Base-by-base conservation (phyloP, 2,797 vertebrate genomes). In the Sphenopsis melanotis region DNA sequence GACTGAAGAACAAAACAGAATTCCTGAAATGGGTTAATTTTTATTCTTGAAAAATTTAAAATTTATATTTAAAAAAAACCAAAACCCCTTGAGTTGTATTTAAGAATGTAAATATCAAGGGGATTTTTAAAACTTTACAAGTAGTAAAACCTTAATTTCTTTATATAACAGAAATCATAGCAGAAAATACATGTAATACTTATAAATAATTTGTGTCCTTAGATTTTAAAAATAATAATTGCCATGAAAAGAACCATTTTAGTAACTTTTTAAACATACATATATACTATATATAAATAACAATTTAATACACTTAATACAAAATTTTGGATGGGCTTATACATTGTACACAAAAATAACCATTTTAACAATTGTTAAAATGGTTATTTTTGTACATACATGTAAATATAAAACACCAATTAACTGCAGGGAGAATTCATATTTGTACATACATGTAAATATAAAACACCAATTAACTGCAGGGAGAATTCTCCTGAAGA, bases 1-100 rank as follows among this genome's bases (percentile, higher is more conserved):
- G 41, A 86, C n/a, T 59, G 71, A 93, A 57, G 4, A 76, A 69
- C 24, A 81, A 86, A 94, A 59, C 24, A 65, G 83, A 92, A 94
- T 72, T 94, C 94, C 71, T 91, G 77, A 93, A 78, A 64, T 61
- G n/a, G 1, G 4, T 84, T 85, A 9, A 2, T 46, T 94, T 80
- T 82, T 36, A 9, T 47, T 41, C 81, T 71, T 87, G 70, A 82
- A 65, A 70, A 83, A 55, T 7, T 3, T 21, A 2, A 84, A 68
- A 66, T 8, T 21, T 63, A 29, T 44, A 15, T 49, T 5, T 1
- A 2, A 42, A 44, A 79, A 49, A 46, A 44, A 1, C 2, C 0
- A 4, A 0, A 32, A n/a, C 6, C 50, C 60, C 30, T 83, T 19
- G 81, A 82, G 66, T 68, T 53, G 29, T 41, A 65, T 64, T 60